phyloP scores from a whole-genome alignment of 2,888 invertebrate genomes.

The Heliconius charithonia region DNA sequence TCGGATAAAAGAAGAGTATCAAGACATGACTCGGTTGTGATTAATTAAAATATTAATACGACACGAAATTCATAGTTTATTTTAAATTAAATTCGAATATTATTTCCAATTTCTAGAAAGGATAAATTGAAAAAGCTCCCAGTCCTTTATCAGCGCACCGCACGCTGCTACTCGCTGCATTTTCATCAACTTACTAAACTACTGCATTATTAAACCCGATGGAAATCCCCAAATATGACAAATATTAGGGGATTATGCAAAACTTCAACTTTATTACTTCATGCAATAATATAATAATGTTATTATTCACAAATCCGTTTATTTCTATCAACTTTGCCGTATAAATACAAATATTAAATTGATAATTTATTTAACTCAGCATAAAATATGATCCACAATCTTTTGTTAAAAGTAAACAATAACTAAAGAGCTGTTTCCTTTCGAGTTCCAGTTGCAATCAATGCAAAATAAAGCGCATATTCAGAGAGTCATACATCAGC shows the following conservation, averaged over 20 bases:
- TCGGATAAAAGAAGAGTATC: slow-evolving; percentile 59
- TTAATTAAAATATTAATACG: slow-evolving; percentile 49
- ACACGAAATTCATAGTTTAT: slow-evolving; percentile 27
- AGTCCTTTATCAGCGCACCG: slow-evolving; percentile 69
- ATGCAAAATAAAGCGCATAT: slow-evolving; percentile 32
- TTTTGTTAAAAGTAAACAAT: slow-evolving; percentile 4
- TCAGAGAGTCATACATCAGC: slow-evolving; percentile 29
- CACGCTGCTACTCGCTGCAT: slow-evolving; percentile 60
- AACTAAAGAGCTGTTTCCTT: slow-evolving; percentile 5
- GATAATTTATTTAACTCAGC: background rate
- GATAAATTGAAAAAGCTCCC: slow-evolving; percentile 66
- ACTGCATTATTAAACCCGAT: slow-evolving; percentile 46
- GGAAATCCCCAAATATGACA: slow-evolving; percentile 44
- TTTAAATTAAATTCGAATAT: slow-evolving; percentile 28
- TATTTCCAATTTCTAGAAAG: slow-evolving; percentile 15
- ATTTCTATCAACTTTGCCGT: background rate
- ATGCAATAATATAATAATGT: slow-evolving; percentile 39
- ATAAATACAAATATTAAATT: background rate
- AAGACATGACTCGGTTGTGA: slow-evolving; percentile 47
- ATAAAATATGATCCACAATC: background rate
- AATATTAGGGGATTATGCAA: slow-evolving; percentile 46
- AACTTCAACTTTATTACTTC: slow-evolving; percentile 39
- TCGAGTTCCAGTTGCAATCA: slow-evolving; percentile 13
- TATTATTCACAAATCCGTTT: slow-evolving; percentile 24
- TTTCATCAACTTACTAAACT: slow-evolving; percentile 69